Percentiles rank a stretch among this genome's conserved stretches.
These are phyloP conservation scores for Pseudomugil tenellus DNA, from an alignment of 2,797 vertebrate species.

Conservation along the genomic window DNA sequence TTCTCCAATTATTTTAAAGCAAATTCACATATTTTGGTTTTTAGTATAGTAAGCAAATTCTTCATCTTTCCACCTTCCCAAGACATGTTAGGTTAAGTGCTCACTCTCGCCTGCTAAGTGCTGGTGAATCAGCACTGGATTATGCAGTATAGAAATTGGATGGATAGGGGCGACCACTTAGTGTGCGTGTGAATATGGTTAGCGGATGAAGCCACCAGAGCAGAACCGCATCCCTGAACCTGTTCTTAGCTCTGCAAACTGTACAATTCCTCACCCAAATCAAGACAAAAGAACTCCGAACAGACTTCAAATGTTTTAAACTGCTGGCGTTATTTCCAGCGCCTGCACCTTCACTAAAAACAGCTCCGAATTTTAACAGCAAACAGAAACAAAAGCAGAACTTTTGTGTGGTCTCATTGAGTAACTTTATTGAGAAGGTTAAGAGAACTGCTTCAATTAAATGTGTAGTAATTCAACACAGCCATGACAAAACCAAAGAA, in stretches of 20 bases:
- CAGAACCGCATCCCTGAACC: slow-evolving; percentile 24
- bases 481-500: slow-evolving; percentile 25
- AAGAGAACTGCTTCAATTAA: slow-evolving; percentile 70
- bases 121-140: too few relatives aligned
- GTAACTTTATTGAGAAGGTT: slow-evolving; percentile 74
- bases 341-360: slow-evolving; percentile 64
- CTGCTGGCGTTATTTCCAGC: slow-evolving; percentile 67
- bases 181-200: slow-evolving; percentile 14
- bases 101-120: neutral
- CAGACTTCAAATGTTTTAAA: slow-evolving; percentile 62
- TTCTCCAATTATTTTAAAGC: too few relatives aligned
- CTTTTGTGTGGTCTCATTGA: slow-evolving; percentile 71
- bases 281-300: slow-evolving; percentile 66
- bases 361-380: slow-evolving; percentile 61
- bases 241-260: slow-evolving; percentile 51
- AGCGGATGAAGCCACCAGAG: slow-evolving; percentile 37
- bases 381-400: slow-evolving; percentile 52
- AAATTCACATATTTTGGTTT: too few relatives aligned
- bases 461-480: slow-evolving; percentile 58
- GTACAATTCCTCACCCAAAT: slow-evolving; percentile 58
- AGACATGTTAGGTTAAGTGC: neutral
- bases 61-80: too few relatives aligned
- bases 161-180: neutral
- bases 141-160: too few relatives aligned
- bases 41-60: neutral